Conservation (phyloP, 2,888 invertebrate genomes). For the Aleiodes testaceus region DNA sequence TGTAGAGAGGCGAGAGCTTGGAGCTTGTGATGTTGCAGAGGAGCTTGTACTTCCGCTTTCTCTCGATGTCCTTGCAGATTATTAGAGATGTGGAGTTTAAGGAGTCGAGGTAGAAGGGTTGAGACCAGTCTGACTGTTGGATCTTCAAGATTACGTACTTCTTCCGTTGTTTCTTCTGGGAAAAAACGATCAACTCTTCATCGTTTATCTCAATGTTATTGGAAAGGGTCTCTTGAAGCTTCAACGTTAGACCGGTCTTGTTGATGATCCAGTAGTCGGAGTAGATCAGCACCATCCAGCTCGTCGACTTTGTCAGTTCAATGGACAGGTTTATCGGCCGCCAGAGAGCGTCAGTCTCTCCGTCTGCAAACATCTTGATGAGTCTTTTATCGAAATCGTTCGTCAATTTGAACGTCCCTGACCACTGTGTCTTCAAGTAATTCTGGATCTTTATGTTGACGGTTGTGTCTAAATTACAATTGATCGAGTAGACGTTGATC, state of each 20-base stretch:
- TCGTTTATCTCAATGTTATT: conserved; percentile 76
- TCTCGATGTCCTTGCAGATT: conserved; percentile 81
- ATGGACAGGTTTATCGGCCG: conserved; percentile 82
- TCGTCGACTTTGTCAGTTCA: conserved; percentile 78
- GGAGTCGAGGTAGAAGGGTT: conserved; percentile 79
- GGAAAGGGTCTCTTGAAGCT: conserved; percentile 81
- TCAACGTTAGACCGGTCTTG: conserved; percentile 88
- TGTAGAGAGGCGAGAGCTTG: conserved; percentile 82
- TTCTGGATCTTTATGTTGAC: conserved; percentile 74
- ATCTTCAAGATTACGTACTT: conserved; percentile 74
- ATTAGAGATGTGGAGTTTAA: conserved; percentile 85
- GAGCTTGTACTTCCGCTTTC: conserved; percentile 83
- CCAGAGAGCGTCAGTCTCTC: conserved; percentile 77
- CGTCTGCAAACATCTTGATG: conserved; percentile 80
- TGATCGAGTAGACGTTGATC: conserved; percentile 80
- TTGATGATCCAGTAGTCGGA: conserved; percentile 93
- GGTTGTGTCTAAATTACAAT: conserved; percentile 77
- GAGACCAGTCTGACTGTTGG: conserved; percentile 80
- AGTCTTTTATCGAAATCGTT: conserved; percentile 79
- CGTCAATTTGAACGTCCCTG: conserved; percentile 80
- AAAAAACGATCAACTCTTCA: conserved; percentile 82
- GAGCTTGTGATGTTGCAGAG: conserved; percentile 82
- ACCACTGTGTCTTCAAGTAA: conserved; percentile 82
- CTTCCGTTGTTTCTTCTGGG: conserved; percentile 76
- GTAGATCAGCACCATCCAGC: conserved; percentile 81